Evolutionary conservation across 2,797 vertebrate species (phyloP).

Genomic region (Lacerta viridis): DNA sequence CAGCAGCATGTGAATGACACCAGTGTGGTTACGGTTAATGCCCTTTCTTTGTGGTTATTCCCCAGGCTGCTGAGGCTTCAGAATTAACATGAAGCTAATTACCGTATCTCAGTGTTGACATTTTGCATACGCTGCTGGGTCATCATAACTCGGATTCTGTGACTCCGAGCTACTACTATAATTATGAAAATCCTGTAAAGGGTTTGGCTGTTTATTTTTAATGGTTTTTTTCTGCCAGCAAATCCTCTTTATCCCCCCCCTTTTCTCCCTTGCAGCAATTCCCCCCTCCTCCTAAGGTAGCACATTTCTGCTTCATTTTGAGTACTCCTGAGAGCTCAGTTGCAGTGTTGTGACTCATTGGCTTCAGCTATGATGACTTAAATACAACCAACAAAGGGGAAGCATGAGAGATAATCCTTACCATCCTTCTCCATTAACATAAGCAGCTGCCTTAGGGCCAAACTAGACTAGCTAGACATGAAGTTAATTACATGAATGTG

Average conservation of each 20-base stretch:
- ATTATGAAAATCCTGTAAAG: slow-evolving; percentile 77
- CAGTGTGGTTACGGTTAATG: slow-evolving; percentile 85
- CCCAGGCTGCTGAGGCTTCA: slow-evolving; percentile 83
- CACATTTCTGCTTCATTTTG: slow-evolving; percentile 63
- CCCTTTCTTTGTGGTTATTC: slow-evolving; percentile 85
- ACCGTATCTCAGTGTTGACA: slow-evolving; percentile 91
- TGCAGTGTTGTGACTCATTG: neutral
- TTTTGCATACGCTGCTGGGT: slow-evolving; percentile 88
- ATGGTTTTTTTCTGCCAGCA: slow-evolving; percentile 73
- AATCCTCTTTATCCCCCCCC: slow-evolving; percentile 59
- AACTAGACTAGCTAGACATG: neutral
- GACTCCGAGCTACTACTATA: slow-evolving; percentile 72
- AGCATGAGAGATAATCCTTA: neutral
- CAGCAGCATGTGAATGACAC: slow-evolving; percentile 78
- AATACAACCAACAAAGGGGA: neutral
- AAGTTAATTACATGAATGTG: neutral
- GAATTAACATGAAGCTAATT: slow-evolving; percentile 91
- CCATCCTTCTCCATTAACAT: neutral
- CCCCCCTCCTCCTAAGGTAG: slow-evolving; percentile 63
- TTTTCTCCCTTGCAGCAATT: slow-evolving; percentile 55
- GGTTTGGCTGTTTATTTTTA: slow-evolving; percentile 80
- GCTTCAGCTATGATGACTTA: neutral
- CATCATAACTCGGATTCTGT: slow-evolving; percentile 87
- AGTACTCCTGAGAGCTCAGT: slow-evolving; percentile 33
- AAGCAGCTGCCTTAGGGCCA: no score